These are phyloP conservation scores for Saguinus imperator DNA, from an alignment of 2,113 vertebrate species.

Conservation along the genomic window DNA sequence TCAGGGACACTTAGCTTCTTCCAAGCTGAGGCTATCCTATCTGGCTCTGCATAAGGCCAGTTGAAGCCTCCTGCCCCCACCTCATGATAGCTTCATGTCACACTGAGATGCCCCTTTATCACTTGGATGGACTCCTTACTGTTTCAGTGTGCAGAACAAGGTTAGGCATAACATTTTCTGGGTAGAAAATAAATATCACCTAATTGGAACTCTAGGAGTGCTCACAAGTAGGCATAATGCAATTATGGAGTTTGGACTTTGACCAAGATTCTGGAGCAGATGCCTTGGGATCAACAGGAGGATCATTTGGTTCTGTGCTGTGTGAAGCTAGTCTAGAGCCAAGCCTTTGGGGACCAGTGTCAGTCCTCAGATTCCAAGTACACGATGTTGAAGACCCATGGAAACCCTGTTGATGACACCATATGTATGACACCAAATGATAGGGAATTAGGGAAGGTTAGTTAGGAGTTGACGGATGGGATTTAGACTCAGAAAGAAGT, in stretches of 20 bases:
- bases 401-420: background rate
- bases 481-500: background rate
- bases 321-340: constrained; percentile 44
- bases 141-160: background rate
- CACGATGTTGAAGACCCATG: background rate
- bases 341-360: background rate
- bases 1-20: background rate
- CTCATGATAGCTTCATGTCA: background rate
- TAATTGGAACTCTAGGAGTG: constrained; percentile 41
- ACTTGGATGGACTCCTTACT: background rate
- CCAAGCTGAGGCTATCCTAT: background rate
- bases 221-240: constrained; percentile 1
- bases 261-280: constrained; percentile 60
- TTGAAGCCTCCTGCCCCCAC: background rate
- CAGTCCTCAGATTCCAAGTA: background rate
- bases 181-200: constrained; percentile 26
- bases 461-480: background rate
- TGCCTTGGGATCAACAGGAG: constrained; percentile 33
- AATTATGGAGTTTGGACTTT: constrained; percentile 9
- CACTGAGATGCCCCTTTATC: background rate
- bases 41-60: background rate
- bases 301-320: background rate
- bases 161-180: background rate
- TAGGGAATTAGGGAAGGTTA: background rate
- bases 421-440: background rate